Percentiles rank a stretch among this genome's conserved stretches.
Evolutionary conservation across 2,113 vertebrate species (phyloP).

Genomic region (Ictalurus punctatus): DNA sequence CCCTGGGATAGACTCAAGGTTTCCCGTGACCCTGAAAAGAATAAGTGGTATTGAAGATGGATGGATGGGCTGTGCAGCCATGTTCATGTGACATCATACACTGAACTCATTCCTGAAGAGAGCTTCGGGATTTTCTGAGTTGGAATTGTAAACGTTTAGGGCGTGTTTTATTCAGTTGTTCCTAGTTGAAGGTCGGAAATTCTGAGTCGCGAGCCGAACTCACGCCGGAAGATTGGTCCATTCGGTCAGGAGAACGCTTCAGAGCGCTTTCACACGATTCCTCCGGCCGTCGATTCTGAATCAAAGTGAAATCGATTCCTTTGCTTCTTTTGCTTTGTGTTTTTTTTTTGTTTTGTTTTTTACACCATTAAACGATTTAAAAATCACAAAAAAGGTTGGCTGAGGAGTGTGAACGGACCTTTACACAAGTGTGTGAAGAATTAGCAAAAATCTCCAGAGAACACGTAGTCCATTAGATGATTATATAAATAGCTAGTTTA

Average conservation of each 20-base stretch:
- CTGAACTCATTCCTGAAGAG: neutral
- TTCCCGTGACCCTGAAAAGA: too few species aligned
- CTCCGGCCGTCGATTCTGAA: neutral
- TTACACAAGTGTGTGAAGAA: neutral
- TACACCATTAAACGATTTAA: neutral
- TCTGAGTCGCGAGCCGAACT: neutral
- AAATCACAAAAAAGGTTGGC: neutral
- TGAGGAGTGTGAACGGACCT: neutral
- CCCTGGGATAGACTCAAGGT: too few species aligned
- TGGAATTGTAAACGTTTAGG: neutral
- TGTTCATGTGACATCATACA: neutral
- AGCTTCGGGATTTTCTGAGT: neutral
- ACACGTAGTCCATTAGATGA: neutral
- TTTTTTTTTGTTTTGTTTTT: neutral
- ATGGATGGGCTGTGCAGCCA: neutral
- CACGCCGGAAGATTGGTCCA: too few species aligned
- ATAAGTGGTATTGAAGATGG: too few species aligned
- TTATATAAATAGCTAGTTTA: neutral
- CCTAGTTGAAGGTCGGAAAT: neutral
- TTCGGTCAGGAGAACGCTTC: neutral
- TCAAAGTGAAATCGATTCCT: neutral
- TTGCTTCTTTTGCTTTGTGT: neutral
- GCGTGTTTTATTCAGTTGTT: neutral
- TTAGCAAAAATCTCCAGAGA: neutral
- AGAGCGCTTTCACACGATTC: neutral